phyloP scores from a whole-genome alignment of 2,797 vertebrate genomes.

The Ispidina picta region DNA sequence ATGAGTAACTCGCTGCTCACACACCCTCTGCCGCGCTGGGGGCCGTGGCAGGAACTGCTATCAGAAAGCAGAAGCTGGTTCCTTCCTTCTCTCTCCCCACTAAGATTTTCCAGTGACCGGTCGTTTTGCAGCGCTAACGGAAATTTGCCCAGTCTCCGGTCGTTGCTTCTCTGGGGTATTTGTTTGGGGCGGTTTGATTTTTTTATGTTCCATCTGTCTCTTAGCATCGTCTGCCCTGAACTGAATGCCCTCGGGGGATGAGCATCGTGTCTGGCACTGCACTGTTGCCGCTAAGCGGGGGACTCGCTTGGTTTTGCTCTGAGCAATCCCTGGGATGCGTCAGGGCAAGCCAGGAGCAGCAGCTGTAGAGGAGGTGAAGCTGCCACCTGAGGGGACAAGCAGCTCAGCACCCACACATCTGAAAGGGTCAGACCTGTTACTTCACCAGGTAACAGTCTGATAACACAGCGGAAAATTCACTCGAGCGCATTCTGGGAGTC shows the following conservation, averaged over 20 bases:
- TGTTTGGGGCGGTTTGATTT: not conserved
- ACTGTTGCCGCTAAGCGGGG: fast-evolving
- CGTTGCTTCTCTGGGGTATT: not conserved
- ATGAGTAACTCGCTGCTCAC: not conserved
- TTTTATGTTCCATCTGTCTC: not conserved
- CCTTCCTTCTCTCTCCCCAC: conserved; percentile 41
- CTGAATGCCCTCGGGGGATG: not conserved
- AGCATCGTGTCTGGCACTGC: not conserved
- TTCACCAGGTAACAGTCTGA: not conserved
- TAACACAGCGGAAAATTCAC: fast-evolving
- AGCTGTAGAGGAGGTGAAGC: not conserved
- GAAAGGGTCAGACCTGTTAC: not conserved
- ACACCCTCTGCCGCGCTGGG: not conserved
- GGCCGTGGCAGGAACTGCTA: not conserved
- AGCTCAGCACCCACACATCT: not conserved
- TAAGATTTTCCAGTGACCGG: conserved; percentile 56
- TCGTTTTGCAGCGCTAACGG: not conserved
- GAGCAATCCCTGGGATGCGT: not conserved
- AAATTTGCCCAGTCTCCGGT: not conserved
- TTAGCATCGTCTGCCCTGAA: not conserved
- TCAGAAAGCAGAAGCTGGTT: conserved; percentile 57
- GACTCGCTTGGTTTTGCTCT: fast-evolving
- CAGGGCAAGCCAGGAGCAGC: not conserved
- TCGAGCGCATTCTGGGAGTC: fast-evolving
- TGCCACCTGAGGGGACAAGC: not conserved